Conservation (phyloP, 2,113 vertebrate genomes). For the Scomber scombrus region DNA sequence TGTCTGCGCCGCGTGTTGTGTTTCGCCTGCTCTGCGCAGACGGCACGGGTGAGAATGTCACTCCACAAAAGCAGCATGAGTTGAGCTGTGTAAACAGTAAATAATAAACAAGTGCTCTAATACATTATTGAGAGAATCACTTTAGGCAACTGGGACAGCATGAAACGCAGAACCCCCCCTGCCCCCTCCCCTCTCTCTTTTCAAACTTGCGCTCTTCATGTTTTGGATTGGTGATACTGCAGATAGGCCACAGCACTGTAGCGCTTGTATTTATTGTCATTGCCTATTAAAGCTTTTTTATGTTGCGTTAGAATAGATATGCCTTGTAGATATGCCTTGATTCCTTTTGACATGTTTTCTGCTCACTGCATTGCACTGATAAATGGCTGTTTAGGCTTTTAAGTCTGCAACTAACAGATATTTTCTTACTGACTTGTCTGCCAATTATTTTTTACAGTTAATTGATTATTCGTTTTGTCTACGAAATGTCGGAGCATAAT, state of each 20-base stretch:
- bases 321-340: conserved; percentile 8
- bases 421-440: background rate
- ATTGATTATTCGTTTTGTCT: background rate
- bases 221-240: conserved; percentile 63
- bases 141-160: conserved; percentile 84
- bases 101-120: conserved; percentile 86
- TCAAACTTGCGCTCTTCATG: conserved; percentile 69
- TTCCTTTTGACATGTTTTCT: conserved; percentile 22
- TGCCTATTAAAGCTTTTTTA: conserved; percentile 2
- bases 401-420: background rate
- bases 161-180: conserved; percentile 64
- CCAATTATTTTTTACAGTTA: background rate
- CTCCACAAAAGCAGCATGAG: conserved; percentile 79
- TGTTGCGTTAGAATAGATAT: conserved; percentile 24
- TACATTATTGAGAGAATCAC: conserved; percentile 87
- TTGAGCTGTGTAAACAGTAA: conserved; percentile 85
- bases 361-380: background rate
- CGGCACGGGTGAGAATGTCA: conserved; percentile 73
- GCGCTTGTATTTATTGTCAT: background rate
- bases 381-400: background rate
- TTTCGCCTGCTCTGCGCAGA: conserved; percentile 74
- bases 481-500: background rate
- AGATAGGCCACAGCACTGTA: conserved; percentile 32
- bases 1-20: conserved; percentile 62
- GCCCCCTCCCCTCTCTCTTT: conserved; percentile 31